Evolutionary conservation across 2,113 vertebrate genomes (phyloP), one percentile per base, ranked within the genome.

Genomic region (Nothoprocta pentlandii): DNA sequence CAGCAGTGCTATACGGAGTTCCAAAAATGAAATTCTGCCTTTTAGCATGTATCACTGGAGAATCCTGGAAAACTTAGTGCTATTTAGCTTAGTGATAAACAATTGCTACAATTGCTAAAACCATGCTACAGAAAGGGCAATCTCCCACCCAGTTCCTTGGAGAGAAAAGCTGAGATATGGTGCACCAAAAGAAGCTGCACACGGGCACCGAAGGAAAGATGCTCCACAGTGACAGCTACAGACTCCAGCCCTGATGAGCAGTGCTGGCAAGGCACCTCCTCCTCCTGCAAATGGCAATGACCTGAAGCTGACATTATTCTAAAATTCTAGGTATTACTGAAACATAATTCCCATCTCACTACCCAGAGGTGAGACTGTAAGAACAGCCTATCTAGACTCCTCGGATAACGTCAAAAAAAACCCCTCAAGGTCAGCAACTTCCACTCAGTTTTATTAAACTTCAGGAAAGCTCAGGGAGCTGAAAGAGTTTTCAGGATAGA

Each of bases 261-360:
- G 32, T 1, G 0, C 36, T 2, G 1, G 53, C n/a, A 82, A 17
- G 39, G 9, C 14, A 54, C 16, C 59, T 64, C 51, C 36, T 62
- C 39, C 26, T 39, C 19, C 23, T 58, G 54, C 44, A 53, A 32
- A 16, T 0, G 1, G n/a, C 44, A 36, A 8, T 25, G 47, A 42
- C 25, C 44, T 22, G 11, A 68, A 63, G 7, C 16, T 0, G 1
- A 1, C 0, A 0, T 46, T 47, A 46, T 46, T 75, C 56, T 56
- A 46, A 41, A 74, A 51, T 7, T 42, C 49, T 30, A 59, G n/a
- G 58, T 71, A 34, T 30, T 68, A 74, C 28, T 36, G 47, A 87
- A 83, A 64, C 17, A 17, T 16, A 51, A 69, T 46, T 73, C 67
- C 49, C 39, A 49, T 25, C 66, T 49, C 63, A 61, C 39, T 59